Percentiles rank a stretch among this genome's conserved stretches.
phyloP scores from a whole-genome alignment of 2,888 invertebrate species.

The Drosophila multiciliata region DNA sequence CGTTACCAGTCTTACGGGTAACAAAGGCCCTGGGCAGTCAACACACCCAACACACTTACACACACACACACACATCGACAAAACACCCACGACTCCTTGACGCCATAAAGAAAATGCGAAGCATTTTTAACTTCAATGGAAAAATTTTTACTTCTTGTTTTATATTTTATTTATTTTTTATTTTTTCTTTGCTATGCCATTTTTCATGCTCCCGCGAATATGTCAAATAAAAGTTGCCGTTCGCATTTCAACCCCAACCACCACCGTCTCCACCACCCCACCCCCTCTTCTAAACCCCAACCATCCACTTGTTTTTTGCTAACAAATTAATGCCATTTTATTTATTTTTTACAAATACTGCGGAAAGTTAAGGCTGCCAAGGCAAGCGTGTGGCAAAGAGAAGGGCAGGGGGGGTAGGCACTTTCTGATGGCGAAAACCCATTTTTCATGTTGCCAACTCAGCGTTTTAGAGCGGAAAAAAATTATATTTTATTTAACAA shows the following conservation, averaged over 20 bases:
- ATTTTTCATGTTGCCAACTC: slow-evolving; percentile 60
- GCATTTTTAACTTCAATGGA: slow-evolving; percentile 74
- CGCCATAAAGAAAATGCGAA: slow-evolving; percentile 66
- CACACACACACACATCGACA: slow-evolving; percentile 1
- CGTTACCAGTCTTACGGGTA: slow-evolving; percentile 43
- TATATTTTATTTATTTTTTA: slow-evolving; percentile 32
- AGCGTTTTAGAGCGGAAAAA: slow-evolving; percentile 65
- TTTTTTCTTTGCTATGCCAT: slow-evolving; percentile 54
- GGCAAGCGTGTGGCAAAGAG: slow-evolving; percentile 4
- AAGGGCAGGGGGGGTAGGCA: background rate
- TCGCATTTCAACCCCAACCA: slow-evolving; percentile 4
- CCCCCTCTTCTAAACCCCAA: background rate
- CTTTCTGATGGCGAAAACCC: slow-evolving; percentile 33
- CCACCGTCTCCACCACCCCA: background rate
- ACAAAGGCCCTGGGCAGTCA: slow-evolving; percentile 30
- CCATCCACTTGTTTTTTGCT: slow-evolving; percentile 54
- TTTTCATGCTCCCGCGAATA: slow-evolving; percentile 76
- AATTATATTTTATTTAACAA: slow-evolving; percentile 68
- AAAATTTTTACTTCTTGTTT: slow-evolving; percentile 43
- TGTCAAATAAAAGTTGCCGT: slow-evolving; percentile 73
- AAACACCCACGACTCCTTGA: slow-evolving; percentile 2
- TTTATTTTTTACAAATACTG: slow-evolving; percentile 73
- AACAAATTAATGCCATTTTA: slow-evolving; percentile 79
- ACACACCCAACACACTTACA: slow-evolving; percentile 3
- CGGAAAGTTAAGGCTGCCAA: slow-evolving; percentile 42